Conservation (phyloP, 2,113 vertebrate species). For the Accipiter cooperii region DNA sequence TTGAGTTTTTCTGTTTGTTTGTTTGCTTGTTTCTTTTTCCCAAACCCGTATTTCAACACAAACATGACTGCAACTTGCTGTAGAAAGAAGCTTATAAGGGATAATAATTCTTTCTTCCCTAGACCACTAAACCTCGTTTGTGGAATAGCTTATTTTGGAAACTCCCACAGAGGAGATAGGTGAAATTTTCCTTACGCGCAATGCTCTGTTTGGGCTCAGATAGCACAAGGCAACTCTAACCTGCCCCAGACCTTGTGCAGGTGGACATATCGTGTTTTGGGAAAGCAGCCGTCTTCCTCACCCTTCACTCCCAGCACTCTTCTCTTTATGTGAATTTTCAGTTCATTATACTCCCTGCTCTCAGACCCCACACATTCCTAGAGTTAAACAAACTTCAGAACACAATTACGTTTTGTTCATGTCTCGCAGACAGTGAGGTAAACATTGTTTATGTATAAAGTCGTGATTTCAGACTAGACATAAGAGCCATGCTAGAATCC, state of each 20-base stretch:
- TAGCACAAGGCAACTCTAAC: background rate
- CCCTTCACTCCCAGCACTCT: background rate
- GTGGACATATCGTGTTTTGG: accelerated
- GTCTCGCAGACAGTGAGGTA: background rate
- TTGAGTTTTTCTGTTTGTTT: background rate
- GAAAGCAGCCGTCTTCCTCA: background rate
- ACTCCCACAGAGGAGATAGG: background rate
- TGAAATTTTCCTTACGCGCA: background rate
- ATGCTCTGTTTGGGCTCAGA: background rate
- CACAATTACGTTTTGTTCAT: background rate
- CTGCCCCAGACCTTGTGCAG: background rate
- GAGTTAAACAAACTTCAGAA: background rate
- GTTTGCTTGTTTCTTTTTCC: background rate
- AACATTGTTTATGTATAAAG: background rate
- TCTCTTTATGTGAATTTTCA: background rate
- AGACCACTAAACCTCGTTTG: background rate
- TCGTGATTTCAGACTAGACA: background rate
- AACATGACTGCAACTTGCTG: background rate
- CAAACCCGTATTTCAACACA: background rate
- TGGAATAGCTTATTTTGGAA: background rate
- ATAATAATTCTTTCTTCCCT: background rate
- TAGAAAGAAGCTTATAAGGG: background rate
- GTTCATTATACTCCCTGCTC: background rate
- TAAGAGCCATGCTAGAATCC: background rate
- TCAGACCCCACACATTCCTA: background rate